A percentile compares a stretch with the other conserved stretches of the same genome.
Conservation (phyloP, 2,797 vertebrate species). For the Stomatorhinus walkeri region DNA sequence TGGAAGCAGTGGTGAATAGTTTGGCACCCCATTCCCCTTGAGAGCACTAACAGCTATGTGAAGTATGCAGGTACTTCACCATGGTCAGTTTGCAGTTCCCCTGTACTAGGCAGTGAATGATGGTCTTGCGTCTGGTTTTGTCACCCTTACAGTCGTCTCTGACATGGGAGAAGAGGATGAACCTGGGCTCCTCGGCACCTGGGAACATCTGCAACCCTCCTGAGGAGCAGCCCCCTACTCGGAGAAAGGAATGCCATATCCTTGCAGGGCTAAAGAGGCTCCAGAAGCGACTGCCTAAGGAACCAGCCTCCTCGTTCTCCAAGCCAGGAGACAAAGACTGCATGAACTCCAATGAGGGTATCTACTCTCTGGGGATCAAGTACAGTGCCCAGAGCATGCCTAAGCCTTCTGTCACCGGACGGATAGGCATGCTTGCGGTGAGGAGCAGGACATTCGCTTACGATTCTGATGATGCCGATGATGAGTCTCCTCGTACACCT, state of each 20-base stretch:
- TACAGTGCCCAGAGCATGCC: conserved; percentile 53
- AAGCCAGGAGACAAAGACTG: conserved; percentile 85
- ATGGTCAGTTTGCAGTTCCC: neutral
- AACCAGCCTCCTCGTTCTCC: conserved; percentile 66
- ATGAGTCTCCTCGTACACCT: conserved; percentile 59
- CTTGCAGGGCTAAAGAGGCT: conserved; percentile 79
- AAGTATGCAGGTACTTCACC: neutral
- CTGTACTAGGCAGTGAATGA: too few relatives aligned
- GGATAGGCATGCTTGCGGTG: conserved; percentile 41
- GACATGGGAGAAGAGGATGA: conserved; percentile 81
- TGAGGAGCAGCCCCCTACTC: conserved; percentile 74
- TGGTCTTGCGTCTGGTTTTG: neutral
- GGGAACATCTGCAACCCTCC: conserved; percentile 69
- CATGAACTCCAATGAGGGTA: conserved; percentile 94
- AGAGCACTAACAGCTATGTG: neutral
- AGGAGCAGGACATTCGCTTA: conserved; percentile 59
- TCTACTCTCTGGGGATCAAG: conserved; percentile 84
- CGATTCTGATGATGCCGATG: conserved; percentile 76
- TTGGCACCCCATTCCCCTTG: neutral
- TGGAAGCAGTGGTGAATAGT: neutral
- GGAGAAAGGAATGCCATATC: conserved; percentile 81
- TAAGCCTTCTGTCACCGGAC: conserved; percentile 51
- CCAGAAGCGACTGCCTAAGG: conserved; percentile 70
- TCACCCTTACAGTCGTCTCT: conserved; percentile 58
- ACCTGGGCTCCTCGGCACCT: conserved; percentile 73